Base-by-base conservation (phyloP, 2,797 vertebrate species). In the Sebastes diaconus region DNA sequence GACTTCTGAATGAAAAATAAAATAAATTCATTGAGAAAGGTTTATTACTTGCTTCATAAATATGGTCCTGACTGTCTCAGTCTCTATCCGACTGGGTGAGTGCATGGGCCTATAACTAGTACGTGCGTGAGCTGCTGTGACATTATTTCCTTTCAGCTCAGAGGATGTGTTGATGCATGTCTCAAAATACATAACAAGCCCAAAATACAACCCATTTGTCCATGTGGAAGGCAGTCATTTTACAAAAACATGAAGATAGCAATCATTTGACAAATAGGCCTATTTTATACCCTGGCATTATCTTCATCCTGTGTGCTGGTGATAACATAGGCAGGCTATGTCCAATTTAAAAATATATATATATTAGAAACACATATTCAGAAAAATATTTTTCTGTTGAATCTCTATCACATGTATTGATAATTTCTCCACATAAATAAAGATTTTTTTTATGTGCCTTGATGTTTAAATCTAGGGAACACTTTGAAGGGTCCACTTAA, bases 1-100 rank as follows among this genome's bases (percentile, higher is more conserved):
- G 27, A 76, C 22, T 16, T 79, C 32, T 83, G 75, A 64, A 69
- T 83, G 67, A 46, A 78, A 78, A 81, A 85, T 52, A 36, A 64
- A 83, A 36, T 1, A 25, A 66, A 73, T 76, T 65, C 8, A 54
- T 1, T 29, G 14, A 73, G 50, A 72, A 73, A 67, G 39, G 11
- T 68, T 50, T 4, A 46, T 81, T 42, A 16, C 20, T 36, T 54
- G 10, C 11, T 59, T 52, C 34, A 12, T 24, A n/a, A 54, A 57
- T 58, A 18, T 8, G 46, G 6, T 10, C 0, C 24, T 16, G 11
- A 3, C 12, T 55, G 20, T 46, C 16, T 27, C 11, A 6, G 8
- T 24, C 58, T 73, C 14, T 24, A 3, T 52, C 11, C 9, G 39
- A n/a, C 12, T 52, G 11, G 9, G 0, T 54, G 69, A 50, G n/a